These are phyloP conservation scores for Agonopterix alstromeriana DNA, from an alignment of 2,888 invertebrate genomes.

Conservation along the genomic window DNA sequence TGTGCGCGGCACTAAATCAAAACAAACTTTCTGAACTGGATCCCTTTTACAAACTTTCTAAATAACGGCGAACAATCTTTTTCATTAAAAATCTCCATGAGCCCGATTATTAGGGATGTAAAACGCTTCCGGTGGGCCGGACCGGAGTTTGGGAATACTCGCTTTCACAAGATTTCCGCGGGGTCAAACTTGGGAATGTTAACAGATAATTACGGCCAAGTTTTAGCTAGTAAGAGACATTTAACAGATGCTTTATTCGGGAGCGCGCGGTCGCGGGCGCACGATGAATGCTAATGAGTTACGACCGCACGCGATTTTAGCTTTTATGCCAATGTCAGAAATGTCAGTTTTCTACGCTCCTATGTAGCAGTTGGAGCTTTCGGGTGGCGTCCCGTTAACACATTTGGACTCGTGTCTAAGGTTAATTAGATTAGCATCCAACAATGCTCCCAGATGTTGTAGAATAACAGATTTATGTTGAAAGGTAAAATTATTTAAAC, in stretches of 20 bases:
- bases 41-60: constrained; percentile 72
- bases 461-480: constrained; percentile 24
- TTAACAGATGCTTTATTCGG: constrained; percentile 76
- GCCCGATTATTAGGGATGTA: constrained; percentile 70
- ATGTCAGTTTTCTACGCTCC: constrained; percentile 31
- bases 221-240: constrained; percentile 74
- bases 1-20: constrained; percentile 67
- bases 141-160: constrained; percentile 40
- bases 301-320: constrained; percentile 33
- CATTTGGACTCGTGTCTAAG: constrained; percentile 72
- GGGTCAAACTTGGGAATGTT: constrained; percentile 75
- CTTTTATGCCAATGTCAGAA: constrained; percentile 38
- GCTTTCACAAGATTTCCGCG: constrained; percentile 64
- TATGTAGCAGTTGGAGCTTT: constrained; percentile 33
- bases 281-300: constrained; percentile 73
- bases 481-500: too few species aligned
- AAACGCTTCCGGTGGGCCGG: constrained; percentile 66
- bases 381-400: constrained; percentile 64
- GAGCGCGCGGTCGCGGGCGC: constrained; percentile 69
- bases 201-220: constrained; percentile 76
- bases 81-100: constrained; percentile 75
- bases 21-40: constrained; percentile 61
- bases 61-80: constrained; percentile 74
- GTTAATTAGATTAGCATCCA: constrained; percentile 73
- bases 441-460: constrained; percentile 52